These are phyloP conservation scores for Ptilonorhynchus violaceus DNA, from an alignment of 2,113 vertebrate genomes.

Conservation along the genomic window DNA sequence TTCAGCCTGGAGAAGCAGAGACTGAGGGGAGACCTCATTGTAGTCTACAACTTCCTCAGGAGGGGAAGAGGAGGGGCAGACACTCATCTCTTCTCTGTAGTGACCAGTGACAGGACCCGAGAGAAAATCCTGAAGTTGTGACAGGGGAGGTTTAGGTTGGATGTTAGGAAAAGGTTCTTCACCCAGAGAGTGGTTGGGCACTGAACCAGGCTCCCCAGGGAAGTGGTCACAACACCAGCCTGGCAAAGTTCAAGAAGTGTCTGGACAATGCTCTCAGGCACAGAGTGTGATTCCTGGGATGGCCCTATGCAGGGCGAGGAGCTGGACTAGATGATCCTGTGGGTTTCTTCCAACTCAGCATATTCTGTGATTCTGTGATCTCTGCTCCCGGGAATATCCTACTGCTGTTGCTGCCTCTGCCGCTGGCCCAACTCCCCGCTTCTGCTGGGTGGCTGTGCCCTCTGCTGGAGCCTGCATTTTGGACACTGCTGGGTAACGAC, in stretches of 20 bases:
- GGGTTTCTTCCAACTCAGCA: not conserved
- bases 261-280: not conserved
- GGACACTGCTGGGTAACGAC: not conserved
- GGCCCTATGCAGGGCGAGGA: too few relatives aligned
- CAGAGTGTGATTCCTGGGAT: not conserved
- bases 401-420: not conserved
- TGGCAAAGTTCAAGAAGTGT: not conserved
- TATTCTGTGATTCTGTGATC: not conserved
- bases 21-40: not conserved
- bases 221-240: not conserved
- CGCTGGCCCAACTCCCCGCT: not conserved
- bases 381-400: not conserved
- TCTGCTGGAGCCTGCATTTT: not conserved
- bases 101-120: not conserved
- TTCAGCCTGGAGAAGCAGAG: not conserved
- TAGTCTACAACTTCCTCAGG: accelerated
- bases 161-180: not conserved
- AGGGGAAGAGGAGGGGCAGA: not conserved
- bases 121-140: not conserved
- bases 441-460: conserved; percentile 35
- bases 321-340: not conserved
- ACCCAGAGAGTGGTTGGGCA: not conserved
- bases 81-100: not conserved
- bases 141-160: not conserved
- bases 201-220: not conserved